Evolutionary conservation across 1,140 invertebrate species (phyloP).

Genomic region (Sycophaga agraensis): DNA sequence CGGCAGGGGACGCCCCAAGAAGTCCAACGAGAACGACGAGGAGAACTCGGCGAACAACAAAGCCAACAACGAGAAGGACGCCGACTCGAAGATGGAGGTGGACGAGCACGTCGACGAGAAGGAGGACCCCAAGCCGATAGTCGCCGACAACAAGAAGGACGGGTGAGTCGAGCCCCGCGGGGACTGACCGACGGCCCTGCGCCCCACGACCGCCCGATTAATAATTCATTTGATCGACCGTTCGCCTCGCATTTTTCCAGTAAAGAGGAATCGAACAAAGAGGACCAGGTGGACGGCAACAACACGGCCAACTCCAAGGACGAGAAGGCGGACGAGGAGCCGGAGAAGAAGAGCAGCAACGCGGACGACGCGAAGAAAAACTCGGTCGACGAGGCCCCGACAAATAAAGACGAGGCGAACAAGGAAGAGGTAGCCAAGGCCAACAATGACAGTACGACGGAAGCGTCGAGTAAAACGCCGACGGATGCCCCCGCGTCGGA

Average conservation of each 20-base stretch:
- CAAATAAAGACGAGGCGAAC: slow-evolving; percentile 14
- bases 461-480: slow-evolving; percentile 50
- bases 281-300: slow-evolving; percentile 39
- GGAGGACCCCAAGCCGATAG: slow-evolving; percentile 27
- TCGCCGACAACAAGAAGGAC: slow-evolving; percentile 21
- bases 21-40: slow-evolving; percentile 43
- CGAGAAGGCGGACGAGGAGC: slow-evolving; percentile 26
- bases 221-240: no score
- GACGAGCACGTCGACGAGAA: slow-evolving; percentile 47
- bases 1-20: slow-evolving; percentile 54
- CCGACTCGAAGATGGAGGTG: slow-evolving; percentile 51
- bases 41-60: slow-evolving; percentile 51
- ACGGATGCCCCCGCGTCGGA: slow-evolving; percentile 38
- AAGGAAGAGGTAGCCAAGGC: slow-evolving; percentile 45
- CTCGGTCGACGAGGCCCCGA: slow-evolving; percentile 26
- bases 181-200: no score
- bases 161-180: no score
- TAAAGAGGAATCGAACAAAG: slow-evolving; percentile 23
- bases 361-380: slow-evolving; percentile 42
- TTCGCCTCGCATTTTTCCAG: not conserved
- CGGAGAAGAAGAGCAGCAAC: slow-evolving; percentile 36
- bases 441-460: slow-evolving; percentile 38
- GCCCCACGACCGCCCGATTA: no score
- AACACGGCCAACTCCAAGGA: slow-evolving; percentile 28
- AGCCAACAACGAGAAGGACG: slow-evolving; percentile 47